Evolutionary conservation across 2,113 vertebrate genomes (phyloP).

Genomic region (Ailuropoda melanoleuca): DNA sequence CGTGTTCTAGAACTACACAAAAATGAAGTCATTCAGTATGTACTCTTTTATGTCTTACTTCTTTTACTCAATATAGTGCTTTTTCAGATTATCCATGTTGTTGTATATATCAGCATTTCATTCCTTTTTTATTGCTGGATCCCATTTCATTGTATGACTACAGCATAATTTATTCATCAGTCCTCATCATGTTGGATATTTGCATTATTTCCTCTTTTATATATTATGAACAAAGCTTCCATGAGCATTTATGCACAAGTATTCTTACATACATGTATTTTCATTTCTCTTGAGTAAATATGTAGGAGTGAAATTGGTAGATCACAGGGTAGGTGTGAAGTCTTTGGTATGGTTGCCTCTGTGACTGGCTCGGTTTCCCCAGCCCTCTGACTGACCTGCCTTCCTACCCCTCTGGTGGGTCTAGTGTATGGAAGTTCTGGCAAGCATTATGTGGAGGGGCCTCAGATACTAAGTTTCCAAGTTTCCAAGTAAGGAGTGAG

Average conservation of each 20-base stretch:
- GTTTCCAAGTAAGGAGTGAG: not conserved
- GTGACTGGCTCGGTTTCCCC: not conserved
- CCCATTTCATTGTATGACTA: constrained; percentile 14
- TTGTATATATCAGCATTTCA: not conserved
- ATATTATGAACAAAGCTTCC: not conserved
- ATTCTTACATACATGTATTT: not conserved
- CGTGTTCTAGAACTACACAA: constrained; percentile 22
- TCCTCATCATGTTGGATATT: constrained; percentile 11
- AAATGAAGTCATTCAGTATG: not conserved
- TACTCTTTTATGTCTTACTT: constrained; percentile 19
- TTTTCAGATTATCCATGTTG: constrained; percentile 18
- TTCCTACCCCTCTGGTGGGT: not conserved
- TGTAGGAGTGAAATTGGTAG: not conserved
- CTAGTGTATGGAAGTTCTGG: not conserved
- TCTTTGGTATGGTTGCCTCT: not conserved
- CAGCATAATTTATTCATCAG: not conserved
- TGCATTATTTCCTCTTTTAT: not conserved
- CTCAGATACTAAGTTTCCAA: not conserved
- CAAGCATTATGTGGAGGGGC: not conserved
- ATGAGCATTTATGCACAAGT: not conserved
- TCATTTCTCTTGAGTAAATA: not conserved
- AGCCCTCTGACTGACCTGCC: not conserved
- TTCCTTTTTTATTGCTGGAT: constrained; percentile 33
- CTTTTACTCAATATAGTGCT: not conserved
- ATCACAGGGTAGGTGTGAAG: not conserved